A percentile compares a stretch with the other conserved stretches of the same genome.
These are phyloP conservation scores for Platycnemis pennipes DNA, from an alignment of 2,888 invertebrate species.

Conservation along the genomic window DNA sequence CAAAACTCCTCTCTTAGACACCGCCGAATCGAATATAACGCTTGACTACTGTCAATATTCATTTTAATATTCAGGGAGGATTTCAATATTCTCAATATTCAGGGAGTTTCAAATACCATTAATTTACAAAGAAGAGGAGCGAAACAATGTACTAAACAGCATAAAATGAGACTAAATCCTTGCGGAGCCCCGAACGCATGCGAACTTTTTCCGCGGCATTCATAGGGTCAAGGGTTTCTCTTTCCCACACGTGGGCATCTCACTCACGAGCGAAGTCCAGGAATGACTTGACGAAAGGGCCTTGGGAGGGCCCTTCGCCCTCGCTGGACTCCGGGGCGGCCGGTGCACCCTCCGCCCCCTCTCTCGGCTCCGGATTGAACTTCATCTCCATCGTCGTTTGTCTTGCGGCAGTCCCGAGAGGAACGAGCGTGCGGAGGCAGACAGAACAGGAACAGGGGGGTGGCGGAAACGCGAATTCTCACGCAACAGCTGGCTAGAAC, in stretches of 20 bases:
- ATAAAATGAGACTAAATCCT: not conserved
- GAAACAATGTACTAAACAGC: not conserved
- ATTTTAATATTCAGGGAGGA: too few relatives aligned
- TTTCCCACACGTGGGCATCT: not conserved
- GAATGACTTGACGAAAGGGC: slow-evolving; percentile 41
- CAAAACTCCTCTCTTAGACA: too few relatives aligned
- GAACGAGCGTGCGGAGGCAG: not conserved
- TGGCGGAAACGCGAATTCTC: not conserved
- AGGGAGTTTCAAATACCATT: too few relatives aligned
- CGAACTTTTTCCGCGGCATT: not conserved
- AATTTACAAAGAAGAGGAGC: not conserved
- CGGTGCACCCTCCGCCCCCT: slow-evolving; percentile 50
- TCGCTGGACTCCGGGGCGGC: slow-evolving; percentile 7
- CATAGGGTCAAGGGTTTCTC: not conserved
- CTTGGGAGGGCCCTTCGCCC: not conserved
- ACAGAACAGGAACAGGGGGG: not conserved
- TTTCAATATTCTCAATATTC: too few relatives aligned
- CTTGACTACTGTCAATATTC: too few relatives aligned
- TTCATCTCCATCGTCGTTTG: slow-evolving; percentile 53
- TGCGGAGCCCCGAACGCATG: not conserved
- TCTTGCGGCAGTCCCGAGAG: not conserved
- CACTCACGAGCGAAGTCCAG: slow-evolving; percentile 54
- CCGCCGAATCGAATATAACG: too few relatives aligned
- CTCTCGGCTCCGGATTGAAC: slow-evolving; percentile 58
- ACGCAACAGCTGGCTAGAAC: not conserved